These are phyloP conservation scores for Misgurnus anguillicaudatus DNA, from an alignment of 2,113 vertebrate species.

Conservation along the genomic window DNA sequence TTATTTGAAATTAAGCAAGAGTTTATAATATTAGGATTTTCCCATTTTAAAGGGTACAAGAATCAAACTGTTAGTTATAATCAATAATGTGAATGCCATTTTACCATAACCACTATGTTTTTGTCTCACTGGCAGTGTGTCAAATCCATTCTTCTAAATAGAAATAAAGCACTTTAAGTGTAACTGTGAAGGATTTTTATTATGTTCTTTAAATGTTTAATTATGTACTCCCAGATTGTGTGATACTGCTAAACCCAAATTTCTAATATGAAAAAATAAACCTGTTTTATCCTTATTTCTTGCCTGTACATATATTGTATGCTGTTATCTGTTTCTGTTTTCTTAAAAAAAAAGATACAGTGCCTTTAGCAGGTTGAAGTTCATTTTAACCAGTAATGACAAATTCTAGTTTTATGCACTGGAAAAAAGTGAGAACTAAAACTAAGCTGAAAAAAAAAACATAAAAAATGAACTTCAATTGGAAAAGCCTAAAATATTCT, in stretches of 20 bases:
- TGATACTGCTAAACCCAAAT: slow-evolving; percentile 56
- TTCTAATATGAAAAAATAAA: slow-evolving; percentile 59
- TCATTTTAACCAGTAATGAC: neutral
- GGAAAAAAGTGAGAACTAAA: no score
- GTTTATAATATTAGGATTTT: slow-evolving; percentile 25
- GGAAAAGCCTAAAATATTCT: no score
- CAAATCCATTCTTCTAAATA: slow-evolving; percentile 61
- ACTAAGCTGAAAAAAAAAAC: no score
- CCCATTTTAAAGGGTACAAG: slow-evolving; percentile 52
- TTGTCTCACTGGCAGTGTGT: slow-evolving; percentile 47
- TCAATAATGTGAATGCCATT: slow-evolving; percentile 73
- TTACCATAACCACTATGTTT: slow-evolving; percentile 73
- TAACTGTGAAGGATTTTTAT: slow-evolving; percentile 60
- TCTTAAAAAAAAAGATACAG: neutral
- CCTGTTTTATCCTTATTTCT: slow-evolving; percentile 53
- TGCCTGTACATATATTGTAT: slow-evolving; percentile 18
- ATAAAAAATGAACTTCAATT: no score
- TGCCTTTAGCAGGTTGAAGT: neutral
- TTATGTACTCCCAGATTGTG: slow-evolving; percentile 50
- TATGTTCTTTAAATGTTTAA: slow-evolving; percentile 53
- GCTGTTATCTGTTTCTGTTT: neutral
- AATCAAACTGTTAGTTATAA: slow-evolving; percentile 42
- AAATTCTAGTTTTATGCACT: no score
- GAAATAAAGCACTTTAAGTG: slow-evolving; percentile 80
- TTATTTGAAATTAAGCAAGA: slow-evolving; percentile 24